Evolutionary conservation across 37 sponge, comb jelly and placozoan genomes (phyloP).

Genomic region (Eunapius fragilis): DNA sequence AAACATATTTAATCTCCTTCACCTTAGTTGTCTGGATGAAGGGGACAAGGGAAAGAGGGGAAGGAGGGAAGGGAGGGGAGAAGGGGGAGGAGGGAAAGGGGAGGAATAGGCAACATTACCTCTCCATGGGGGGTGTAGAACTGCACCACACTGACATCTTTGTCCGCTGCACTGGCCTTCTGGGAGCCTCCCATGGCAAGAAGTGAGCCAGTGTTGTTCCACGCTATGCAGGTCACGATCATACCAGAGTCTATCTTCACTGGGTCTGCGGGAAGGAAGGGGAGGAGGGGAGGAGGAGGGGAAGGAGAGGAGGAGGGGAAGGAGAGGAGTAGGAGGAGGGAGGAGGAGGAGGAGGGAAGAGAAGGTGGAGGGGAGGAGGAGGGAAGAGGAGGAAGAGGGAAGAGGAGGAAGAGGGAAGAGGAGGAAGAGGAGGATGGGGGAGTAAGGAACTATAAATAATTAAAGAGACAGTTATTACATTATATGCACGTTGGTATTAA

Average conservation of each 20-base stretch:
- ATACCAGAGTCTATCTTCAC: too few species aligned
- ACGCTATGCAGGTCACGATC: too few species aligned
- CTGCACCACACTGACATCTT: too few species aligned
- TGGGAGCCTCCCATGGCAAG: too few species aligned
- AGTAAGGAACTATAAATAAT: too few species aligned
- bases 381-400: neutral
- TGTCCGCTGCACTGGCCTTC: too few species aligned
- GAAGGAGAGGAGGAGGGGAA: conserved; percentile 4
- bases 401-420: neutral
- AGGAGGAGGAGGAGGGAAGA: neutral
- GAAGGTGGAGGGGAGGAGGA: neutral
- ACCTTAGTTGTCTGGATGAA: too few species aligned
- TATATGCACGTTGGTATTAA: too few species aligned
- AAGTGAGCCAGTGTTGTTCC: too few species aligned
- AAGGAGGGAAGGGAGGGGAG: conserved; percentile 1
- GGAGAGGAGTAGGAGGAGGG: neutral
- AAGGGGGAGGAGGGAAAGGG: neutral
- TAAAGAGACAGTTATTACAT: too few species aligned
- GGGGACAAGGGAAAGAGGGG: conserved; percentile 1
- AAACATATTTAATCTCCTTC: too few species aligned
- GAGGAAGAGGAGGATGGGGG: neutral
- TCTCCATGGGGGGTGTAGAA: too few species aligned
- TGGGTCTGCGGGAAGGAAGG: conserved; percentile 2
- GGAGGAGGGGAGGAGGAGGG: neutral
- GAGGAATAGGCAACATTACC: neutral